Conservation (phyloP, 1,140 invertebrate genomes). For the Sinella curviseta region DNA sequence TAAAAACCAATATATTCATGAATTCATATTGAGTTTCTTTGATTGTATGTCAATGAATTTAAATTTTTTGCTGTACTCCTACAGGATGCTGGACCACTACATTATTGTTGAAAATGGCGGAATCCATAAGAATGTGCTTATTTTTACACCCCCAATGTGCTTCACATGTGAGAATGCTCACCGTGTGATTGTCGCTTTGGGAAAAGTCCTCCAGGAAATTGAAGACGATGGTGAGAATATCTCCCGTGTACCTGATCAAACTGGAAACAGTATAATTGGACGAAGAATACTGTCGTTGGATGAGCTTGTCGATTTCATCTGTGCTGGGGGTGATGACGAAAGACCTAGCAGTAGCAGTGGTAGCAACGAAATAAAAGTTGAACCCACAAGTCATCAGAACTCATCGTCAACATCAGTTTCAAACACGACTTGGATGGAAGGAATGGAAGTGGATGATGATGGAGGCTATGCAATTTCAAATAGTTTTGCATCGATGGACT, state of each 20-base stretch:
- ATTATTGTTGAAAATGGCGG: slow-evolving; percentile 63
- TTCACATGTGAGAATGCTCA: slow-evolving; percentile 59
- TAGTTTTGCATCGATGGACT: background rate
- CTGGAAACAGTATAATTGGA: background rate
- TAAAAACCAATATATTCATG: background rate
- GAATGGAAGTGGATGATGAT: too few species aligned
- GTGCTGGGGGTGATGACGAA: background rate
- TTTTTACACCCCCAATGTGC: slow-evolving; percentile 65
- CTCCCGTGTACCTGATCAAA: too few species aligned
- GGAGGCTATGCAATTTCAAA: background rate
- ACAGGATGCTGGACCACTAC: slow-evolving; percentile 58
- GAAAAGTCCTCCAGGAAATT: slow-evolving; percentile 54
- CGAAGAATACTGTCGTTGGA: background rate
- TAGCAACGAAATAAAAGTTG: too few species aligned
- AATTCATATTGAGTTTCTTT: too few species aligned
- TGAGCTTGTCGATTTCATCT: background rate
- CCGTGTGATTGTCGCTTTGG: slow-evolving; percentile 52
- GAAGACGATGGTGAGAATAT: slow-evolving; percentile 47
- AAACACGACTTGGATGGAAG: background rate
- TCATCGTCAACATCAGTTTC: too few species aligned
- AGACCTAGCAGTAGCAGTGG: background rate
- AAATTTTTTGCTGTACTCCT: too few species aligned
- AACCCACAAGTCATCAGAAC: too few species aligned
- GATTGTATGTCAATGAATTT: too few species aligned
- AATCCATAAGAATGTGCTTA: slow-evolving; percentile 62